Percentiles rank a stretch among this genome's conserved stretches.
Conservation (phyloP, 2,888 invertebrate species). For the Spicauda simplicius region DNA sequence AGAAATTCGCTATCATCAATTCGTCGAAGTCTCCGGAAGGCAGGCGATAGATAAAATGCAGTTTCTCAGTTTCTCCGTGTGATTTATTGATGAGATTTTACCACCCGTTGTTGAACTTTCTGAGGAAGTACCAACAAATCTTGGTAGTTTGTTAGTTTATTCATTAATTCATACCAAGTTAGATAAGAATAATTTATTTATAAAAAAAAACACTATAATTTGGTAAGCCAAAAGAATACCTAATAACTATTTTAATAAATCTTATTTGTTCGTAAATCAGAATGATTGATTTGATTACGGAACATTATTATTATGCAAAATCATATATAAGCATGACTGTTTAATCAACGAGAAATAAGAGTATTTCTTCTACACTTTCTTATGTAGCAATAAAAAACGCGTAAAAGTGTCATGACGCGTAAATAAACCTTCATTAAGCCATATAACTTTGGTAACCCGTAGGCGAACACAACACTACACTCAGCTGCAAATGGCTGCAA, state of each 20-base stretch:
- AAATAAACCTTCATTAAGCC: not conserved
- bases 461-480: not conserved
- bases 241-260: too few relatives aligned
- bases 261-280: too few relatives aligned
- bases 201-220: too few relatives aligned
- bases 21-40: slow-evolving; percentile 37
- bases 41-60: slow-evolving; percentile 43
- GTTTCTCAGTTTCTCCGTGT: slow-evolving; percentile 39
- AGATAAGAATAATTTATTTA: not conserved
- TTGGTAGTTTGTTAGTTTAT: not conserved
- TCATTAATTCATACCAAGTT: not conserved
- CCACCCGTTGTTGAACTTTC: not conserved
- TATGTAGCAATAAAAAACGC: too few relatives aligned
- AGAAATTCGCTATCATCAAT: slow-evolving; percentile 21
- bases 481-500: not conserved
- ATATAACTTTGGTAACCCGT: not conserved
- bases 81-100: slow-evolving; percentile 40
- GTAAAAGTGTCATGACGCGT: too few relatives aligned
- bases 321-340: too few relatives aligned
- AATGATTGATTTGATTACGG: too few relatives aligned
- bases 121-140: not conserved
- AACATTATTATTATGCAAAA: too few relatives aligned
- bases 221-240: too few relatives aligned
- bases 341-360: too few relatives aligned
- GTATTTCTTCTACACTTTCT: too few relatives aligned